These are phyloP conservation scores for Misgurnus anguillicaudatus DNA, from an alignment of 2,113 vertebrate genomes.

Conservation along the genomic window DNA sequence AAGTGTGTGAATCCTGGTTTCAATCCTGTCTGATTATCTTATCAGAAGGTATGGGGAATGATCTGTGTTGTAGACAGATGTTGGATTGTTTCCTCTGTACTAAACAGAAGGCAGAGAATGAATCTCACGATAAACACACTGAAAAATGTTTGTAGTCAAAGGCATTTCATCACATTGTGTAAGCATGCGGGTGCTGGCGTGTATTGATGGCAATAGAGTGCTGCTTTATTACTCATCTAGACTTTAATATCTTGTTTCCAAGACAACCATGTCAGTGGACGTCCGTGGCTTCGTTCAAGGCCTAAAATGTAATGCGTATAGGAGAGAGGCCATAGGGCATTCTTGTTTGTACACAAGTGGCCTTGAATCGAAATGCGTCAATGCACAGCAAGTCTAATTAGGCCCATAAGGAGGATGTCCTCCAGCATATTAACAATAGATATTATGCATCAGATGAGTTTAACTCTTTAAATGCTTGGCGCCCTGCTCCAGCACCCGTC, in stretches of 20 bases:
- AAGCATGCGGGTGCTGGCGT: constrained; percentile 35
- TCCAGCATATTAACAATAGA: background rate
- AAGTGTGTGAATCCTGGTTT: background rate
- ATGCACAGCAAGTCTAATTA: constrained; percentile 23
- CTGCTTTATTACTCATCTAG: constrained; percentile 50
- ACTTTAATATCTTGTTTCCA: constrained; percentile 55
- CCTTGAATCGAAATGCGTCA: constrained; percentile 30
- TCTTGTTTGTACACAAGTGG: background rate
- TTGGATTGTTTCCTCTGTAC: constrained; percentile 17
- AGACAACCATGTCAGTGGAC: constrained; percentile 50
- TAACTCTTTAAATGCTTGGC: background rate
- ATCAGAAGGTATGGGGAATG: constrained; percentile 28
- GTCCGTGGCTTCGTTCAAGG: constrained; percentile 48
- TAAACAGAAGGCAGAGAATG: constrained; percentile 13
- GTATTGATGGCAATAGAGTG: constrained; percentile 44
- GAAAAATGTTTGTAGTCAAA: constrained; percentile 31
- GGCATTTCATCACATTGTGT: constrained; percentile 39
- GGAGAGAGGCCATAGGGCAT: constrained; percentile 34
- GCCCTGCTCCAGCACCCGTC: too few species aligned
- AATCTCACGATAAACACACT: constrained; percentile 5
- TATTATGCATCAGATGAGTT: background rate
- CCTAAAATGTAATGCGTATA: constrained; percentile 35
- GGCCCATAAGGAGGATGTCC: constrained; percentile 1
- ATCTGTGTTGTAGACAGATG: constrained; percentile 14
- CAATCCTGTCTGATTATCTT: constrained; percentile 32